phyloP scores from a whole-genome alignment of 2,888 invertebrate genomes.

The Tupiocoris notatus region DNA sequence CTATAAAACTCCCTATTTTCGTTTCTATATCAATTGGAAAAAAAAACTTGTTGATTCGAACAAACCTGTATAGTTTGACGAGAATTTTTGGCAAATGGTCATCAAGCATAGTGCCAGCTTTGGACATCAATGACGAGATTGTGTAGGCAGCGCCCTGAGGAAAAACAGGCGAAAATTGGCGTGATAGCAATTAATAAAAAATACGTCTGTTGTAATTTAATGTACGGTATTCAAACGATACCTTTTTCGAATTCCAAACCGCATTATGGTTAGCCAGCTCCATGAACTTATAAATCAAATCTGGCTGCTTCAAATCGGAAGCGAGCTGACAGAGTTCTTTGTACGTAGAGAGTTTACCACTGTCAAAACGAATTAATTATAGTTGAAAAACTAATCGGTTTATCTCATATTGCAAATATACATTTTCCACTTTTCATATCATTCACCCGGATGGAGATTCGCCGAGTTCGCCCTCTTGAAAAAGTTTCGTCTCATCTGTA shows the following conservation, averaged over 20 bases:
- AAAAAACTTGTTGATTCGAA: neutral
- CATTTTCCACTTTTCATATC: too few relatives aligned
- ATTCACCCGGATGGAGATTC: slow-evolving; percentile 80
- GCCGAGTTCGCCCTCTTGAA: slow-evolving; percentile 84
- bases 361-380: slow-evolving; percentile 55
- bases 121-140: slow-evolving; percentile 79
- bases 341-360: slow-evolving; percentile 87
- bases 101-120: slow-evolving; percentile 79
- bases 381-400: too few relatives aligned
- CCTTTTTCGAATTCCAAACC: slow-evolving; percentile 90
- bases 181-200: too few relatives aligned
- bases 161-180: neutral
- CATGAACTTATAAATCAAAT: slow-evolving; percentile 94
- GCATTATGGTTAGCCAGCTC: slow-evolving; percentile 92
- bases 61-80: slow-evolving; percentile 58
- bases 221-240: too few relatives aligned
- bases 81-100: slow-evolving; percentile 77
- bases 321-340: slow-evolving; percentile 91
- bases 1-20: too few relatives aligned
- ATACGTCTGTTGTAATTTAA: too few relatives aligned
- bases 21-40: too few relatives aligned
- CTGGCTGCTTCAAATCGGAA: slow-evolving; percentile 91
- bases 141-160: slow-evolving; percentile 84
- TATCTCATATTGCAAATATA: too few relatives aligned
- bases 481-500: slow-evolving; percentile 77